phyloP scores from a whole-genome alignment of 2,888 invertebrate genomes.

The Creontiades dilutus region DNA sequence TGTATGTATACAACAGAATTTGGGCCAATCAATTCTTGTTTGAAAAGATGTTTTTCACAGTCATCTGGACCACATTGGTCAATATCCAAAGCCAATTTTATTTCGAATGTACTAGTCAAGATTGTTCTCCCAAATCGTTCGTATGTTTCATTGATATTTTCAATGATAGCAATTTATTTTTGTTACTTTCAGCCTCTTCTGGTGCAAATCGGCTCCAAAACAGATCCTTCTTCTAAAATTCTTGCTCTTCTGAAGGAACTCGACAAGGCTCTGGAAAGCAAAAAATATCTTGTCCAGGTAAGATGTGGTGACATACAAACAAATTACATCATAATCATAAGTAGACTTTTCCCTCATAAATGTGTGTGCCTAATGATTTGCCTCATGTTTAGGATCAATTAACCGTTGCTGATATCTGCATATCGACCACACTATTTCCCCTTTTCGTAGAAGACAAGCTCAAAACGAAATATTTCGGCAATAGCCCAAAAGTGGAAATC shows the following conservation, averaged over 20 bases:
- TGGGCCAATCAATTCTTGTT: no score
- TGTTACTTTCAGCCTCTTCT: constrained; percentile 73
- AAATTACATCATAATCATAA: not conserved
- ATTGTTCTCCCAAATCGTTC: no score
- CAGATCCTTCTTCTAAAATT: constrained; percentile 82
- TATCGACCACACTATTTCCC: constrained; percentile 88
- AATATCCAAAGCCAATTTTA: no score
- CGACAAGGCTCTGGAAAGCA: constrained; percentile 76
- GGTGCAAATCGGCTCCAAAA: constrained; percentile 79
- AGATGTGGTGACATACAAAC: constrained; percentile 63
- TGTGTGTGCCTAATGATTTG: no score
- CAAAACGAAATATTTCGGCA: constrained; percentile 81
- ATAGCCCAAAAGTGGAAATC: constrained; percentile 80
- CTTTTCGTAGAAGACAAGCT: constrained; percentile 82
- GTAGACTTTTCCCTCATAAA: not conserved
- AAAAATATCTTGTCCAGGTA: constrained; percentile 83
- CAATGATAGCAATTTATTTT: no score
- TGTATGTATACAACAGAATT: no score
- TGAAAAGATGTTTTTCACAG: no score
- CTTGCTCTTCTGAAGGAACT: constrained; percentile 82
- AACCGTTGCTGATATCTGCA: constrained; percentile 84
- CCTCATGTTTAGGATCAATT: constrained; percentile 80
- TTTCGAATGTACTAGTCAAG: no score
- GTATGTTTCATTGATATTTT: no score
- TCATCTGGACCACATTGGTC: no score